Evolutionary conservation across 2,113 vertebrate genomes (phyloP).

Genomic region (Cyprinodon tularosa): DNA sequence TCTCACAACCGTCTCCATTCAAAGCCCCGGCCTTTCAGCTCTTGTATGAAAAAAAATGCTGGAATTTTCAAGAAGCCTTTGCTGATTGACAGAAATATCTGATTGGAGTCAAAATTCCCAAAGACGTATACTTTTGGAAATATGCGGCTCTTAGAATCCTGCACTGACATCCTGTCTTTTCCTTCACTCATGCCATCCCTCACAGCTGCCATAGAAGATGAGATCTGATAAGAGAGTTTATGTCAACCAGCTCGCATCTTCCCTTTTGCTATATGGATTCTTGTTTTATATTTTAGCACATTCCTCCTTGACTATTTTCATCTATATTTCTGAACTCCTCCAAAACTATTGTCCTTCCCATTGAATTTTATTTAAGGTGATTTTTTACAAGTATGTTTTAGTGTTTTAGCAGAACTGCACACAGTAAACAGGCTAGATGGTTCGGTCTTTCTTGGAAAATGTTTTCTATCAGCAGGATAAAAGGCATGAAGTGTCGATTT

Average conservation of each 20-base stretch:
- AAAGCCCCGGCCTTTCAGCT: constrained; percentile 42
- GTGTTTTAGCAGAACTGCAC: constrained; percentile 7
- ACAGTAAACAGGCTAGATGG: constrained; percentile 48
- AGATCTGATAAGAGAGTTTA: constrained; percentile 24
- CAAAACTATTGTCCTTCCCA: neutral
- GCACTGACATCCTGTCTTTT: constrained; percentile 25
- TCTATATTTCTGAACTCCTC: neutral
- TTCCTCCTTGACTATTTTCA: neutral
- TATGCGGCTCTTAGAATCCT: constrained; percentile 49
- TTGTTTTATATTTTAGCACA: constrained; percentile 14
- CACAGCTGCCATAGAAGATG: constrained; percentile 36
- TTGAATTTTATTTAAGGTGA: constrained; percentile 9
- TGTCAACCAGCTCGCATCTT: constrained; percentile 15
- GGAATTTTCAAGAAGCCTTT: constrained; percentile 39
- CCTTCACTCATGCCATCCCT: neutral
- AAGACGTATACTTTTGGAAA: constrained; percentile 36
- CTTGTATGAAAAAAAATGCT: constrained; percentile 21
- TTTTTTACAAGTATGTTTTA: neutral
- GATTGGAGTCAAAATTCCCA: constrained; percentile 45
- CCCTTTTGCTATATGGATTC: constrained; percentile 5
- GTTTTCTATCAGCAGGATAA: constrained; percentile 60
- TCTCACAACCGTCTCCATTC: constrained; percentile 2
- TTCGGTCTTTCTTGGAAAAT: constrained; percentile 54
- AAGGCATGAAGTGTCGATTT: constrained; percentile 45
- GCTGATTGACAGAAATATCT: constrained; percentile 63